Conservation (phyloP, 92 coral and sea anemone species). For the Scolanthus callimorphus region DNA sequence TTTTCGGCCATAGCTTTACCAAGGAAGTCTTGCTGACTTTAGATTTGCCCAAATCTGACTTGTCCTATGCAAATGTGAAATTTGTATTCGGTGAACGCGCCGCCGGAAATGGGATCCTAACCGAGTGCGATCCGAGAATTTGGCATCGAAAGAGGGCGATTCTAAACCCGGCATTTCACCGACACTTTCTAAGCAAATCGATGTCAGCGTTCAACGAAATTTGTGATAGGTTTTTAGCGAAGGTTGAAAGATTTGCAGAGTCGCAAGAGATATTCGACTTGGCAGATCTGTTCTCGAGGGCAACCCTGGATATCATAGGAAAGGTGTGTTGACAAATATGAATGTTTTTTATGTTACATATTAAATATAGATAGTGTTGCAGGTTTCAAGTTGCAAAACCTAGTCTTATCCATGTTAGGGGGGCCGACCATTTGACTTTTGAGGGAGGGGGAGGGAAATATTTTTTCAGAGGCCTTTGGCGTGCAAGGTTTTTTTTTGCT, state of each 20-base stretch:
- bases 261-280: constrained; percentile 31
- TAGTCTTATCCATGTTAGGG: too few species aligned
- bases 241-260: constrained; percentile 35
- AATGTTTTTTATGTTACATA: too few species aligned
- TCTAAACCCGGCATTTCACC: constrained; percentile 79
- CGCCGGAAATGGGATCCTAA: constrained; percentile 38
- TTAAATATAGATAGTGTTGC: too few species aligned
- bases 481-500: too few species aligned
- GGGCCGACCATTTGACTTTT: too few species aligned
- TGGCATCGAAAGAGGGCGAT: constrained; percentile 61
- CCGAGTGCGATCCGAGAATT: constrained; percentile 32
- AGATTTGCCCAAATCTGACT: constrained; percentile 24
- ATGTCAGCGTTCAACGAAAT: constrained; percentile 54
- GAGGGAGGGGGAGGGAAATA: too few species aligned
- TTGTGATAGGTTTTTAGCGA: constrained; percentile 45
- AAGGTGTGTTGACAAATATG: constrained; percentile 51
- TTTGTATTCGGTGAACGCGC: constrained; percentile 37
- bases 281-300: constrained; percentile 53
- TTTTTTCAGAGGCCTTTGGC: too few species aligned
- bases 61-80: constrained; percentile 8
- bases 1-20: constrained; percentile 23
- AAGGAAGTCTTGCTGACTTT: constrained; percentile 25
- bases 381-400: too few species aligned
- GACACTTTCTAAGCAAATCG: constrained; percentile 44
- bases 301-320: constrained; percentile 65